phyloP scores from a whole-genome alignment of 2,113 vertebrate species.

The Gobiocypris rarus region DNA sequence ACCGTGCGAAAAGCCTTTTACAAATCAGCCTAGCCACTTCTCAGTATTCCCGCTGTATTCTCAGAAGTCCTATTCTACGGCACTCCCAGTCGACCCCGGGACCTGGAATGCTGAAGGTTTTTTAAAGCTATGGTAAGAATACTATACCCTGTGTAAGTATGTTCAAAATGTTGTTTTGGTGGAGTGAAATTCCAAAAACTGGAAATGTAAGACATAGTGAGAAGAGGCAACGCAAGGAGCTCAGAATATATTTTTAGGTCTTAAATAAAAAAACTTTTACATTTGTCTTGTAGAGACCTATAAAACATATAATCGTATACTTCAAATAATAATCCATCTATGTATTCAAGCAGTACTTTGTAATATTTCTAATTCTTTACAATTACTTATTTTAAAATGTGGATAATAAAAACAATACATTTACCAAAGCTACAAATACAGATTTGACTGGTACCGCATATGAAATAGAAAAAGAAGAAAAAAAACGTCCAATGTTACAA shows the following conservation, averaged over 20 bases:
- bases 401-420: neutral
- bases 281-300: too few relatives aligned
- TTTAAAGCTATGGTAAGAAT: neutral
- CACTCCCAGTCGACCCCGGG: constrained; percentile 22
- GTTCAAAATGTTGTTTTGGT: neutral
- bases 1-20: constrained; percentile 71
- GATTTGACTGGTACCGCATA: neutral
- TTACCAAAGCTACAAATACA: neutral
- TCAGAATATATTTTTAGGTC: neutral
- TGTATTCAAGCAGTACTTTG: neutral
- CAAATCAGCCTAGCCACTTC: constrained; percentile 43
- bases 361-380: neutral
- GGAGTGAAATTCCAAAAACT: neutral
- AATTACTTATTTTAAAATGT: neutral
- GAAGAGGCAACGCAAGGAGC: neutral
- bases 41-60: constrained; percentile 49
- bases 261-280: neutral
- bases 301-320: neutral
- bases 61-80: constrained; percentile 30
- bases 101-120: constrained; percentile 19
- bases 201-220: neutral
- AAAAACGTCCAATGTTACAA: neutral
- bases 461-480: too few relatives aligned
- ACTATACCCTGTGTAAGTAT: neutral
- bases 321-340: neutral